Evolutionary conservation across 2,888 invertebrate species (phyloP).

Genomic region (Calameuta filiformis): DNA sequence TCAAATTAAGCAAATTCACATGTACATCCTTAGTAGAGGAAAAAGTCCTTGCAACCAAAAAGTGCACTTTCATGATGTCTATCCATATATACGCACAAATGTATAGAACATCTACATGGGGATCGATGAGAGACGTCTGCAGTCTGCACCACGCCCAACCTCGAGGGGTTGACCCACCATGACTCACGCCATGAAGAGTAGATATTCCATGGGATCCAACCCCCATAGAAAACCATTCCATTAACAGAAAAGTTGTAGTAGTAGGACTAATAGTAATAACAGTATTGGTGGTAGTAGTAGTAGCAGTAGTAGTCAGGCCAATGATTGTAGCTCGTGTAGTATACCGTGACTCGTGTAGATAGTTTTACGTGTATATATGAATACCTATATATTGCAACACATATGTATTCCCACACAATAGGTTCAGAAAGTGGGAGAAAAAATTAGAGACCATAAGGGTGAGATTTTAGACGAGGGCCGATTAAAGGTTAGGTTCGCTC

Average conservation of each 20-base stretch:
- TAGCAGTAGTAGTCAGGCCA: neutral
- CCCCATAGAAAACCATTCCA: neutral
- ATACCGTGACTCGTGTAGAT: neutral
- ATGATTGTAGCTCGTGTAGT: neutral
- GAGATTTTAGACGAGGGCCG: neutral
- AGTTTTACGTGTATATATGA: neutral
- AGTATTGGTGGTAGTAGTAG: neutral
- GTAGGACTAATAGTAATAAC: neutral
- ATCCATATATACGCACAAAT: neutral
- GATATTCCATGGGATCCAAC: constrained; percentile 15
- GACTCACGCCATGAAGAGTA: constrained; percentile 52
- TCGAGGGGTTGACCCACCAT: constrained; percentile 44
- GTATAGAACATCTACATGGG: constrained; percentile 20
- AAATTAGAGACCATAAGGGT: neutral
- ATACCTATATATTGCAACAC: neutral
- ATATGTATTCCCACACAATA: neutral
- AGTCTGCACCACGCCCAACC: constrained; percentile 55
- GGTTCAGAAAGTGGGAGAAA: neutral
- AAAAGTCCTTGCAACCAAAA: neutral
- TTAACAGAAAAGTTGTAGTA: neutral
- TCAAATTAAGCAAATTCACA: neutral
- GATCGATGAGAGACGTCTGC: constrained; percentile 58
- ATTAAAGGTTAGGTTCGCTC: neutral
- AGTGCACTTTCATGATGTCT: neutral
- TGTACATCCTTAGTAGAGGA: neutral